These are phyloP conservation scores for Nymphalis polychloros DNA, from an alignment of 2,888 invertebrate genomes.

Conservation along the genomic window DNA sequence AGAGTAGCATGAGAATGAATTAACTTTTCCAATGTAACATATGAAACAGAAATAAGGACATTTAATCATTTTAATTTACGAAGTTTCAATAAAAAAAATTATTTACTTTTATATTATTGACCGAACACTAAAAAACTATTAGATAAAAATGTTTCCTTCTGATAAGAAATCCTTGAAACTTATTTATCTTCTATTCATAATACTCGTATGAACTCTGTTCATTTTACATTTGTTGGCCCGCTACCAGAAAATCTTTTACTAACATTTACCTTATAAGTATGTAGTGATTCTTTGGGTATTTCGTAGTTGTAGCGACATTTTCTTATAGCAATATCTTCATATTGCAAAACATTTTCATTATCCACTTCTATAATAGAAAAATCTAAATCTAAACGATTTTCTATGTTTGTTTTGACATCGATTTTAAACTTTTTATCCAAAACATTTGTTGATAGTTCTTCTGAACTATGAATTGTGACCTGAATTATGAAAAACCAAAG, in stretches of 20 bases:
- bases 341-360: slow-evolving; percentile 60
- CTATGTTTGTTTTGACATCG: slow-evolving; percentile 41
- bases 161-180: no score
- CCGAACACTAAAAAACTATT: no score
- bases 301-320: slow-evolving; percentile 83
- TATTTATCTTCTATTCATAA: no score
- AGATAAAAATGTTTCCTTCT: no score
- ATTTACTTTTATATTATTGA: no score
- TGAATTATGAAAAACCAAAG: slow-evolving; percentile 32
- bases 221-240: background rate
- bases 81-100: no score
- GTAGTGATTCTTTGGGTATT: slow-evolving; percentile 51
- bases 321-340: slow-evolving; percentile 70
- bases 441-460: slow-evolving; percentile 59
- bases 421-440: slow-evolving; percentile 52
- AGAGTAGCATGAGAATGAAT: no score
- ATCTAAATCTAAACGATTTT: slow-evolving; percentile 48
- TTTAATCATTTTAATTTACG: no score
- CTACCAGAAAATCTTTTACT: background rate
- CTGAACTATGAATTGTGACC: slow-evolving; percentile 62
- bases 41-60: no score
- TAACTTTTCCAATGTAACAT: no score
- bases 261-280: slow-evolving; percentile 56
- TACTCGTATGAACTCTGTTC: no score
- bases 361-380: slow-evolving; percentile 66